These are phyloP conservation scores for Chalcis sispes DNA, from an alignment of 2,888 invertebrate genomes.

Conservation along the genomic window DNA sequence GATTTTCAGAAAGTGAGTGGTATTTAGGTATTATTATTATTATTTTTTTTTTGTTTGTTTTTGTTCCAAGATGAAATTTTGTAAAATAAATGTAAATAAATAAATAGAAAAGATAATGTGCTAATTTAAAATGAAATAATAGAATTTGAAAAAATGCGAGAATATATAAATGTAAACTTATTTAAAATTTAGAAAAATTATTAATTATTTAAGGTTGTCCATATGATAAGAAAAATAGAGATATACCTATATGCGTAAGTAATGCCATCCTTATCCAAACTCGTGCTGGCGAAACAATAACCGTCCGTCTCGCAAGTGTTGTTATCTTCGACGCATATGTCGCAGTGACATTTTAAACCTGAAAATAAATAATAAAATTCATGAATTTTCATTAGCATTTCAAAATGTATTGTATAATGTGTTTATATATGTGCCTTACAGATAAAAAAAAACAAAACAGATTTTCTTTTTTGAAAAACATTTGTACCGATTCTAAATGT, in stretches of 20 bases:
- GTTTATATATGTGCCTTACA: neutral
- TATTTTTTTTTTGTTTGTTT: too few species aligned
- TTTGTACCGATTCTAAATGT: neutral
- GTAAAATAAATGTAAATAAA: neutral
- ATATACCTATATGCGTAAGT: conserved; percentile 87
- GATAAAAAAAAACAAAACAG: neutral
- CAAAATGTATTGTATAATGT: too few species aligned
- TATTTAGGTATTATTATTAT: neutral
- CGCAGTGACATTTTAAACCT: conserved; percentile 91
- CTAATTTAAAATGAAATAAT: conserved; percentile 1
- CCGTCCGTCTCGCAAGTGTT: conserved; percentile 93
- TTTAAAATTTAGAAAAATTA: conserved; percentile 19
- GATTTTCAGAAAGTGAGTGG: neutral
- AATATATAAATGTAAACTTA: conserved; percentile 19
- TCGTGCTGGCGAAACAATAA: conserved; percentile 89
- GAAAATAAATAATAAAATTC: conserved; percentile 60
- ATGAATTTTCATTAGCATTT: neutral
- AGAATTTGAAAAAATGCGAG: neutral
- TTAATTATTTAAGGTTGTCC: conserved; percentile 1
- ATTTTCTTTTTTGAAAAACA: too few species aligned
- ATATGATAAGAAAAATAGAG: neutral
- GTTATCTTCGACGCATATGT: conserved; percentile 85
- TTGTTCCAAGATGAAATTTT: neutral
- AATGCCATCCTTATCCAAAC: conserved; percentile 80
- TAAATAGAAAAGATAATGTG: neutral